A percentile compares a stretch with the other conserved stretches of the same genome.
phyloP scores from a whole-genome alignment of 2,797 vertebrate species.

The Martes flavigula region DNA sequence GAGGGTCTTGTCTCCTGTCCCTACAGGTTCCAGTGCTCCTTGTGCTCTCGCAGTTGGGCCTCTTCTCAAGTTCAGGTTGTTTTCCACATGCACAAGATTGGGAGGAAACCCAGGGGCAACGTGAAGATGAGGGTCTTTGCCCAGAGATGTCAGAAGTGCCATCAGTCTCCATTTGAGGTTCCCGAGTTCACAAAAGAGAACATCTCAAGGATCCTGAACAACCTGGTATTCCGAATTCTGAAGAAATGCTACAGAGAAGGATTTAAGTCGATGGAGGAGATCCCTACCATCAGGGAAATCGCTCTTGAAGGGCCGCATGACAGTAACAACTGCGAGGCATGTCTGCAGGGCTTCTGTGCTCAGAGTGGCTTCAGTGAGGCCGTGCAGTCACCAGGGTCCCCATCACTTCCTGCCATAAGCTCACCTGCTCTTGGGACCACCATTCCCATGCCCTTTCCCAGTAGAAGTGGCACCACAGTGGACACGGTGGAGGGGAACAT shows the following conservation, averaged over 20 bases:
- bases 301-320: slow-evolving; percentile 41
- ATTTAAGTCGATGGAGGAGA: neutral
- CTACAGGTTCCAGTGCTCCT: slow-evolving; percentile 80
- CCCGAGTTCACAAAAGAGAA: slow-evolving; percentile 66
- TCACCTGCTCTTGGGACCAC: fast-evolving
- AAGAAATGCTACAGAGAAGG: slow-evolving; percentile 68
- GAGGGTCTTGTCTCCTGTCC: neutral
- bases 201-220: slow-evolving; percentile 63
- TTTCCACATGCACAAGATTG: slow-evolving; percentile 73
- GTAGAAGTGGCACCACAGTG: fast-evolving
- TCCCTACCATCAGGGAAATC: neutral
- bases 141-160: slow-evolving; percentile 73
- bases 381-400: fast-evolving
- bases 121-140: slow-evolving; percentile 73
- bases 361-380: neutral
- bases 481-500: fast-evolving
- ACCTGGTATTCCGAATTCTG: slow-evolving; percentile 77
- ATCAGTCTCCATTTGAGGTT: fast-evolving
- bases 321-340: slow-evolving; percentile 72
- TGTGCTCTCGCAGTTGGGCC: slow-evolving; percentile 66
- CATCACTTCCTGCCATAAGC: neutral
- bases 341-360: slow-evolving; percentile 62
- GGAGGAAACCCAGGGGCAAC: neutral
- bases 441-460: neutral
- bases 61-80: slow-evolving; percentile 69